These are phyloP conservation scores for Gymnoscelis rufifasciata DNA, from an alignment of 2,888 invertebrate genomes.

Conservation along the genomic window DNA sequence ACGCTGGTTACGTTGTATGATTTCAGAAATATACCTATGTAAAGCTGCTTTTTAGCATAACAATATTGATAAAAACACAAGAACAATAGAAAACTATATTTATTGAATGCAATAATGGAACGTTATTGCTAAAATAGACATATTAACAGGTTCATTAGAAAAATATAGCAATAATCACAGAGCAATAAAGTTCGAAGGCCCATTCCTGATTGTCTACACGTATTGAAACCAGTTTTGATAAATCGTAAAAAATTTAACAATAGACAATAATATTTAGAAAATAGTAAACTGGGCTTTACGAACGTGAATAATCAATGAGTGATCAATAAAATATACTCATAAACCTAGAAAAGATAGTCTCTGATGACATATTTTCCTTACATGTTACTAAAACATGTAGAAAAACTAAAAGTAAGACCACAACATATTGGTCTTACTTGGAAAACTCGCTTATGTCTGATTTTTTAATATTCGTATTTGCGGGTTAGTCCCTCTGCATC, in stretches of 20 bases:
- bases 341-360: slow-evolving; percentile 1
- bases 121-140: slow-evolving; percentile 4
- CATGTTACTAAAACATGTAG: no score
- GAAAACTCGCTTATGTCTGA: no score
- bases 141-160: slow-evolving; percentile 12
- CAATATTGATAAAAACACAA: no score
- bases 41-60: no score
- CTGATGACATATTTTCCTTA: no score
- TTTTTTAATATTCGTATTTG: no score
- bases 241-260: slow-evolving; percentile 17
- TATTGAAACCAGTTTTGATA: slow-evolving; percentile 15
- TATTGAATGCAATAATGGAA: slow-evolving; percentile 3
- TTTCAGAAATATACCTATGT: no score
- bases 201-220: slow-evolving; percentile 10
- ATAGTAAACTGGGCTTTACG: neutral
- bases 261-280: slow-evolving; percentile 5
- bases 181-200: slow-evolving; percentile 10
- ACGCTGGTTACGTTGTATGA: no score
- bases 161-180: slow-evolving; percentile 13
- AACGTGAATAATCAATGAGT: neutral
- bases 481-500: no score
- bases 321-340: neutral
- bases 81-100: slow-evolving; percentile 8
- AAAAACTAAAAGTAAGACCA: no score
- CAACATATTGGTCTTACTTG: no score